Conservation (phyloP, 2,113 vertebrate genomes). For the Leucopsar rothschildi region DNA sequence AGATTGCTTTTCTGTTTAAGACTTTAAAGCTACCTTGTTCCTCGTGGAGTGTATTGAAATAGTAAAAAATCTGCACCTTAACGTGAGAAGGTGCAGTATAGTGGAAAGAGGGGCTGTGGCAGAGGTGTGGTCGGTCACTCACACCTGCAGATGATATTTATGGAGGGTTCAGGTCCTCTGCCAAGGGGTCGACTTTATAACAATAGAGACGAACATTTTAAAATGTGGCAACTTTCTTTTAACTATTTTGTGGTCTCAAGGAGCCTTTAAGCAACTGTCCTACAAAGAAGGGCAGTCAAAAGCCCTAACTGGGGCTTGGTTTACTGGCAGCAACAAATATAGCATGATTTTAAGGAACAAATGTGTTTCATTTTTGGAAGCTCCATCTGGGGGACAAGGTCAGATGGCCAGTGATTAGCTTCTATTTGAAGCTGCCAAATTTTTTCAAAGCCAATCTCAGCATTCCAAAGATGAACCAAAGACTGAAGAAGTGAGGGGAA, state of each 20-base stretch:
- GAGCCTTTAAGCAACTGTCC: background rate
- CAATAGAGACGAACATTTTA: background rate
- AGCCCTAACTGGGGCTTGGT: background rate
- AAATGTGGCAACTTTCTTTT: background rate
- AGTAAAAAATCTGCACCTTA: background rate
- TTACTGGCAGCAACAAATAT: background rate
- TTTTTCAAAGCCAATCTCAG: background rate
- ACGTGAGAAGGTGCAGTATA: background rate
- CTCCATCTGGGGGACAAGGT: background rate
- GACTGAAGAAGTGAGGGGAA: background rate
- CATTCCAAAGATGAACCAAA: background rate
- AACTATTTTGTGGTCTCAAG: background rate
- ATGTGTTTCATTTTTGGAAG: background rate
- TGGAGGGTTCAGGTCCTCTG: background rate
- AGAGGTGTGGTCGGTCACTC: background rate
- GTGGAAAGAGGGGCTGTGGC: background rate
- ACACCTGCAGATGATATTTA: background rate
- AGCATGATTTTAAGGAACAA: background rate
- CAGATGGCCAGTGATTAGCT: background rate
- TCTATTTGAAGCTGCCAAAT: background rate
- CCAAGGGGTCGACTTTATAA: background rate
- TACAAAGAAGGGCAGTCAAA: background rate
- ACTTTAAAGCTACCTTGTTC: conserved; percentile 14
- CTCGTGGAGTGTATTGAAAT: background rate
- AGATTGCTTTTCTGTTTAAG: conserved; percentile 43